These are phyloP conservation scores for Eulemur coronatus DNA, from an alignment of 2,797 vertebrate genomes.

Conservation along the genomic window DNA sequence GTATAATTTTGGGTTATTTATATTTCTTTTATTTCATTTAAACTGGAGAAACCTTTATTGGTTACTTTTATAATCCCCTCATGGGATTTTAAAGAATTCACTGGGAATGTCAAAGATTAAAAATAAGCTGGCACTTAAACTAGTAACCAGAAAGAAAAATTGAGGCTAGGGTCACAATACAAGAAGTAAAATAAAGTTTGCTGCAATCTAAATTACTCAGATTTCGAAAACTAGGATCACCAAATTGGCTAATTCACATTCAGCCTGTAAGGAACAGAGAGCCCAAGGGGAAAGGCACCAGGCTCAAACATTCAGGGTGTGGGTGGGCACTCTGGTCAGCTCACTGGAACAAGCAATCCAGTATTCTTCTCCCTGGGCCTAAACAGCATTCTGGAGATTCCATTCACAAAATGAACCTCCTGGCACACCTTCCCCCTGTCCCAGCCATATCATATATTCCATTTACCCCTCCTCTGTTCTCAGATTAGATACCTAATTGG, in stretches of 20 bases:
- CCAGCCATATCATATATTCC: background rate
- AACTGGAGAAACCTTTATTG: background rate
- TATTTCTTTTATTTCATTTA: constrained; percentile 58
- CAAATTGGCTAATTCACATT: background rate
- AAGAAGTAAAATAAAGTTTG: constrained; percentile 28
- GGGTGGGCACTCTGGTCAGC: background rate
- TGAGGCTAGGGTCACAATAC: background rate
- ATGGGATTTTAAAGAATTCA: constrained; percentile 38
- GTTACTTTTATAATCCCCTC: constrained; percentile 20
- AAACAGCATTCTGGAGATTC: background rate
- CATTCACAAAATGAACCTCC: background rate
- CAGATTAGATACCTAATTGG: background rate
- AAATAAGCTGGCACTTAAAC: background rate
- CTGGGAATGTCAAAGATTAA: background rate
- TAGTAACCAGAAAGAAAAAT: background rate
- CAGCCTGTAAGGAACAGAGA: background rate
- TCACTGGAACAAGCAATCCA: background rate
- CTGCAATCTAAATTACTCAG: constrained; percentile 1
- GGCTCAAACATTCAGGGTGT: background rate
- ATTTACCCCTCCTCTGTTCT: background rate
- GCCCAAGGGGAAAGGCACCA: background rate
- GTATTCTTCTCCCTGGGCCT: background rate
- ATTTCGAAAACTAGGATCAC: background rate
- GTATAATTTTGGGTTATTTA: constrained; percentile 27
- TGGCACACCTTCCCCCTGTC: background rate